Evolutionary conservation across 2,113 vertebrate genomes (phyloP), one percentile per base, ranked within the genome.

Genomic region (Oriolus oriolus): DNA sequence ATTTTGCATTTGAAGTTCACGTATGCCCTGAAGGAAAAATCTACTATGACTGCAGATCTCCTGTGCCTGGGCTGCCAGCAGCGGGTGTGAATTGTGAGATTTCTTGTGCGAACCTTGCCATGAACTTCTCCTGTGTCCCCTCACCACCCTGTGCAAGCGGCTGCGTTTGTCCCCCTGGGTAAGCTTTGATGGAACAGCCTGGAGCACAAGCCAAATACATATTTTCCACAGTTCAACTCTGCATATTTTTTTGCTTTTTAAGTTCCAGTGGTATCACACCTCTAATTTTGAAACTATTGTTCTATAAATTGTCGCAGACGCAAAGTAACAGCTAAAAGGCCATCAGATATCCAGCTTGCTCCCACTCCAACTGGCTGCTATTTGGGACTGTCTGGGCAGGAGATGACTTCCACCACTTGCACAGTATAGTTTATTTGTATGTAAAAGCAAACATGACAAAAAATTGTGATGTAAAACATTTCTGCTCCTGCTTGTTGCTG

Each of bases 71-170:
- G 33, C 96, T 98, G 65, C 98, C 98, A 84, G 97, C 98, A 52
- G 97, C 98, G 0, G 99, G 99, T 35, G 92, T 99, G 91, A 99
- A 99, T 21, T 99, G 99, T 54, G 99, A 98, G 81, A 97, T 98
- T 17, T 99, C 99, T 16, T 99, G 99, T 97, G 98, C 98, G 2
- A 99, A 99, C 94, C 97, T 99, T 95, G 99, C 99, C 98, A 99
- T 99, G 98, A 99, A 99, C 97, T 98, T 99, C 95, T 99, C 99
- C 80, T 99, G 99, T 80, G 98, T 98, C 24, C 99, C 99, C 33
- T 99, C 98, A 61, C 99, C 99, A 66, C 99, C 98, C 8, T 99
- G 99, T 97, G 98, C 99, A 91, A 98, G 99, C 53, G 99, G 99
- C 94, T 99, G 99, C 84, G 96, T 99, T 95, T 99, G 99, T 52